phyloP scores from a whole-genome alignment of 92 coral and sea anemone genomes.

The Phenganax marumi region DNA sequence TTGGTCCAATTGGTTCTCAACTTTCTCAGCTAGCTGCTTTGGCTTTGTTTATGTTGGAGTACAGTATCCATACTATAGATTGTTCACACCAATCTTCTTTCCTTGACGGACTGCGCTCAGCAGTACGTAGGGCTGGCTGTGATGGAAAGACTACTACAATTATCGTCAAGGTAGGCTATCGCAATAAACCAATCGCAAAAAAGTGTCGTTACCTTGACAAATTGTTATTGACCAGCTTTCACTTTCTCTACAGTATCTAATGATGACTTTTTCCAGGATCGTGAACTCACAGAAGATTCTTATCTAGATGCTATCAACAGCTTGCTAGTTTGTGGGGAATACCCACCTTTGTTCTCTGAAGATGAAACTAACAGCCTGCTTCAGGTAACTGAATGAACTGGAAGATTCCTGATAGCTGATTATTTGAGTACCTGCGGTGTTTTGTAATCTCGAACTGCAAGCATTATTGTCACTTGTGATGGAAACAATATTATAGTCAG shows the following conservation, averaged over 20 bases:
- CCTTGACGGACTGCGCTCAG: conserved; percentile 94
- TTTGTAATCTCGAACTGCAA: too few species aligned
- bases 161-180: conserved; percentile 68
- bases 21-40: conserved; percentile 72
- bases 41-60: conserved; percentile 91
- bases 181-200: neutral
- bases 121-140: conserved; percentile 98
- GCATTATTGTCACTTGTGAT: too few species aligned
- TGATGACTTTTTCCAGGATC: conserved; percentile 50
- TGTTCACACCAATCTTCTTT: conserved; percentile 83
- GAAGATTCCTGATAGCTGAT: too few species aligned
- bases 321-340: conserved; percentile 87
- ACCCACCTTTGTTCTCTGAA: conserved; percentile 91
- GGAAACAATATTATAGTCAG: too few species aligned
- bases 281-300: conserved; percentile 82
- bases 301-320: conserved; percentile 93
- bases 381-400: conserved; percentile 59
- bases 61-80: conserved; percentile 83
- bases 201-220: neutral
- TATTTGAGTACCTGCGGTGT: too few species aligned
- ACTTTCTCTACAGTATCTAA: neutral
- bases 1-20: conserved; percentile 94
- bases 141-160: conserved; percentile 97
- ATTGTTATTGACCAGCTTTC: neutral
- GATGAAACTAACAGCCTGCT: conserved; percentile 92